These are phyloP conservation scores for Agonopterix heracliana DNA, from an alignment of 2,888 invertebrate species.

Conservation along the genomic window DNA sequence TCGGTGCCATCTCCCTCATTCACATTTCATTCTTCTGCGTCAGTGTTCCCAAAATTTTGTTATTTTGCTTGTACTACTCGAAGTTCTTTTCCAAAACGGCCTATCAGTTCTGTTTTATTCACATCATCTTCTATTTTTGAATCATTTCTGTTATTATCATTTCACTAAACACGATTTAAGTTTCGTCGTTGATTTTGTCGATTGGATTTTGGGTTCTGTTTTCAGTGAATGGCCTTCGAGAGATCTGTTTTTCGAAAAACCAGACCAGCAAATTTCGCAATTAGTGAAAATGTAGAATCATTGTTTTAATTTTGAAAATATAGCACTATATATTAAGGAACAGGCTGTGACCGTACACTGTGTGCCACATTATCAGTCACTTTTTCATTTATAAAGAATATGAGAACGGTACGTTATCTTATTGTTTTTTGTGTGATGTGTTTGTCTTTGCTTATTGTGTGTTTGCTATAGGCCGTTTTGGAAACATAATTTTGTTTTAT, in stretches of 20 bases:
- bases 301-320: constrained; percentile 55
- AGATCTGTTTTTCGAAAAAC: constrained; percentile 72
- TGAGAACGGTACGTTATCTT: constrained; percentile 59
- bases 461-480: constrained; percentile 76
- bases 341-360: constrained; percentile 49
- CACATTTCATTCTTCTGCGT: constrained; percentile 52
- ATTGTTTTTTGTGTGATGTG: constrained; percentile 59
- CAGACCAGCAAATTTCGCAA: constrained; percentile 46
- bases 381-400: constrained; percentile 43
- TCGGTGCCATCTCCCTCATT: constrained; percentile 48
- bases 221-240: constrained; percentile 74
- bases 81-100: constrained; percentile 76
- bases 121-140: constrained; percentile 58
- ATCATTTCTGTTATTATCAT: constrained; percentile 58
- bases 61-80: constrained; percentile 65
- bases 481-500: constrained; percentile 55
- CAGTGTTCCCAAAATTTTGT: constrained; percentile 54
- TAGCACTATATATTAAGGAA: constrained; percentile 52
- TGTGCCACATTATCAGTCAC: constrained; percentile 55
- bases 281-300: constrained; percentile 49
- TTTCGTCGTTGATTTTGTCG: constrained; percentile 35
- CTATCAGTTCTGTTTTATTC: constrained; percentile 66
- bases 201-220: constrained; percentile 38
- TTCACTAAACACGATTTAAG: constrained; percentile 50
- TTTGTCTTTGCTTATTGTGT: constrained; percentile 70